phyloP scores from a whole-genome alignment of 2,797 vertebrate species.

The Passerculus sandwichensis region DNA sequence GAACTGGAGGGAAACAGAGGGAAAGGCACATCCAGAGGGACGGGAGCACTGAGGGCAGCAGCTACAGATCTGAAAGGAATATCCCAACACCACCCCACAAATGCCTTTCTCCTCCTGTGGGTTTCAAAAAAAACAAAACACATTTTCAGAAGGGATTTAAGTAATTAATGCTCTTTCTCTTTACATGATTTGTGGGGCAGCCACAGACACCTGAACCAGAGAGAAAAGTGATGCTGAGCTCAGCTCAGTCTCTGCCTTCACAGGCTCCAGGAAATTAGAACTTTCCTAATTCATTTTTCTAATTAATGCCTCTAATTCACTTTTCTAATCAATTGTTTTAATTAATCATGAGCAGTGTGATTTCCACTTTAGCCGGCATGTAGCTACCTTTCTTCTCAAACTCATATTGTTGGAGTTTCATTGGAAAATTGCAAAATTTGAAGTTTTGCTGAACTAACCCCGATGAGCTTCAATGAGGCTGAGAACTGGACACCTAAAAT shows the following conservation, averaged over 20 bases:
- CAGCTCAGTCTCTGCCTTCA: rapidly evolving
- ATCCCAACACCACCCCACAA: background rate
- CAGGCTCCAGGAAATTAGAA: background rate
- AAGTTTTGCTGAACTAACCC: background rate
- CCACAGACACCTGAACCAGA: background rate
- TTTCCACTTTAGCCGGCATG: background rate
- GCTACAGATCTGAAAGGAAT: background rate
- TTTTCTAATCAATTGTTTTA: background rate
- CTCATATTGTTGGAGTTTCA: background rate
- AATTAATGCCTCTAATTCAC: background rate
- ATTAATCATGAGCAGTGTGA: background rate
- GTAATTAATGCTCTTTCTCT: background rate
- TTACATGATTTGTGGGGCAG: background rate
- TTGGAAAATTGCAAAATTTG: background rate
- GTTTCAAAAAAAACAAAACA: background rate
- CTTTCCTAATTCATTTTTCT: background rate
- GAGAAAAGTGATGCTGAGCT: background rate
- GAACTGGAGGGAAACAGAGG: background rate
- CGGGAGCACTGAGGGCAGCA: background rate
- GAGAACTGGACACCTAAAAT: background rate
- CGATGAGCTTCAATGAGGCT: background rate
- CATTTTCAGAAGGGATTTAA: background rate
- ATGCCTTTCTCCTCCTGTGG: background rate
- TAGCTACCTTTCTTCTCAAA: background rate
- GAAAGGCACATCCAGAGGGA: background rate